These are phyloP conservation scores for Emys orbicularis DNA, from an alignment of 2,797 vertebrate species.

Conservation along the genomic window DNA sequence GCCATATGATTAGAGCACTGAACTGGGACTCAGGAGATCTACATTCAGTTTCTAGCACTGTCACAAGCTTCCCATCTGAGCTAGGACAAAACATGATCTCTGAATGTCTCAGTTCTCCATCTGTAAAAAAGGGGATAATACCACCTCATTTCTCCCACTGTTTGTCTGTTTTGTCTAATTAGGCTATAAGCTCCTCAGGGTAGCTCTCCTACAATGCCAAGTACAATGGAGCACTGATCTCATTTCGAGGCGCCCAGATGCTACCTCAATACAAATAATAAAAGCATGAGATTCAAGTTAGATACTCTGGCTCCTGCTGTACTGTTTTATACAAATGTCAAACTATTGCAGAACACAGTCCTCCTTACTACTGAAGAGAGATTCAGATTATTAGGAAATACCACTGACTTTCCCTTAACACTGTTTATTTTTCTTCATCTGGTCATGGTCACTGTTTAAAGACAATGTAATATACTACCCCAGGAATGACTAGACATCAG, in stretches of 20 bases:
- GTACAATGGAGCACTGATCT: not conserved
- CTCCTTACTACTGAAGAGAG: not conserved
- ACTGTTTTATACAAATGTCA: conserved; percentile 38
- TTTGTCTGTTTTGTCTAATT: not conserved
- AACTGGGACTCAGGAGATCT: not conserved
- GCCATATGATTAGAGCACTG: not conserved
- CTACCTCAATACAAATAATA: not conserved
- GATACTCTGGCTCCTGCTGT: not conserved
- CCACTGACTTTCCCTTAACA: not conserved
- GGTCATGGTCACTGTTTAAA: not conserved
- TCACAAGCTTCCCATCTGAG: not conserved
- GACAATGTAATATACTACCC: not conserved
- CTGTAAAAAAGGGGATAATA: not conserved
- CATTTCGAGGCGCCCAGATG: not conserved
- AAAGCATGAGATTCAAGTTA: not conserved
- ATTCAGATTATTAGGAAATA: not conserved
- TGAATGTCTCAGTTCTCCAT: not conserved
- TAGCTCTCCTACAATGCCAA: not conserved
- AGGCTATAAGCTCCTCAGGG: not conserved
- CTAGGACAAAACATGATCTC: not conserved
- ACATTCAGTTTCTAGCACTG: not conserved
- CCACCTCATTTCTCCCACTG: not conserved
- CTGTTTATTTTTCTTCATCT: not conserved
- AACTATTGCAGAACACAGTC: not conserved
- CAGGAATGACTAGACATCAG: not conserved